Base-by-base conservation (phyloP, 1,140 invertebrate genomes). In the Drosophila sechellia region DNA sequence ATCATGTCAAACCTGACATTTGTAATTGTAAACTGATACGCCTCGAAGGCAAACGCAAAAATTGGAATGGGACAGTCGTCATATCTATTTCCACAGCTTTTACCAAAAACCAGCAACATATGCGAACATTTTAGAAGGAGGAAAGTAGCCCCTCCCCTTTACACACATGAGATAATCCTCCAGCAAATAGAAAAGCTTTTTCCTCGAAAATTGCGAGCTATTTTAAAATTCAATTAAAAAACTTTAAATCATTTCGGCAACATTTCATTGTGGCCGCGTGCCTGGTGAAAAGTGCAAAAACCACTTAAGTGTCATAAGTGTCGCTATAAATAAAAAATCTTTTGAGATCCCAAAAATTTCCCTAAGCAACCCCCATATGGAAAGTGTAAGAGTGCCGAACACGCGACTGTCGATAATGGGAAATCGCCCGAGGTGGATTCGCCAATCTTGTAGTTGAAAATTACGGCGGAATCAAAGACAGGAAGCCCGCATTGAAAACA, bases 21-120 rank as follows among this genome's bases (percentile, higher is more conserved):
- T 87, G 83, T 87, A 89, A 89, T 87, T 87, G 83, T 87, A 87
- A 87, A 87, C 84, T 87, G 83, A 87, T 87, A 89, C 64, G 83
- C 79, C 83, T 83, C 45, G 66, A 31, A 65, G 79, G 71, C 75
- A 76, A 50, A 54, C 20, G 37, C 13, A 20, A 11, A 6, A 15
- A n/a, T 4, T 35, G 53, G 60, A 35, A 13, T 37, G 37, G 39
- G 57, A 3, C 22, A 35, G 45, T 70, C 52, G 65, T 70, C 64
- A 57, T 70, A 65, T 54, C 65, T 61, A 58, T 77, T 77, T 70
- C 55, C 58, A 59, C 46, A 63, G 60, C 64, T 60, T 64, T 54
- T 42, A 34, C 61, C 71, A 76, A 54, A 46, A 74, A 66, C 40
- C 59, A 43, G 48, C 54, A 64, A 87, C 83, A 87, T 89, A 87